phyloP scores from a whole-genome alignment of 2,113 vertebrate species.

The Sinocyclocheilus grahami region DNA sequence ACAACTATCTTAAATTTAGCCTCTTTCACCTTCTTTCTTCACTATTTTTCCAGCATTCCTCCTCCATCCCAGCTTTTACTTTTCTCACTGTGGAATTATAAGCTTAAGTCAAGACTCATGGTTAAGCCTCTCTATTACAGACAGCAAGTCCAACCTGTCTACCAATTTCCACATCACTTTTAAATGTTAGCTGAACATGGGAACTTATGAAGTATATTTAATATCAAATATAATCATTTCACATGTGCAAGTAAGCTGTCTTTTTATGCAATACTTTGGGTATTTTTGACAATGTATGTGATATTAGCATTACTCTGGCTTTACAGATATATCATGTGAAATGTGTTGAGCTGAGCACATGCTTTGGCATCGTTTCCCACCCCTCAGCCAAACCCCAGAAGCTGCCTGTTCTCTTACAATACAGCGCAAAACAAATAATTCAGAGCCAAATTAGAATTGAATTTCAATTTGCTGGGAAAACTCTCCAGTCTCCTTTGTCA shows the following conservation, averaged over 20 bases:
- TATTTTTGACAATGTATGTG: neutral
- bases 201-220: neutral
- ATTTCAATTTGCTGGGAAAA: conserved; percentile 60
- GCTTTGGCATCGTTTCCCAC: neutral
- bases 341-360: neutral
- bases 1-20: neutral
- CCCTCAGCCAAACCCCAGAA: conserved; percentile 16
- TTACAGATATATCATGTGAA: neutral
- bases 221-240: conserved; percentile 4
- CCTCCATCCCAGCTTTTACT: neutral
- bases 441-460: conserved; percentile 58
- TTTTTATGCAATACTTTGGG: neutral
- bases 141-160: neutral
- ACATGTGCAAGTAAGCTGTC: neutral
- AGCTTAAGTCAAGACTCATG: conserved; percentile 18
- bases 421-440: conserved; percentile 53
- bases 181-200: neutral
- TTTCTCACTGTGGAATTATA: conserved; percentile 6
- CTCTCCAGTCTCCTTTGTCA: conserved; percentile 44
- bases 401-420: conserved; percentile 35
- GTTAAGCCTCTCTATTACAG: conserved; percentile 10
- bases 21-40: neutral
- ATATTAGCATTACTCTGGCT: neutral
- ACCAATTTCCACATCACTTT: conserved; percentile 8
- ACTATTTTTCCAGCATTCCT: neutral